Evolutionary conservation across 2,797 vertebrate genomes (phyloP), one percentile per base, ranked within the genome.

Genomic region (Phalanger gymnotis): DNA sequence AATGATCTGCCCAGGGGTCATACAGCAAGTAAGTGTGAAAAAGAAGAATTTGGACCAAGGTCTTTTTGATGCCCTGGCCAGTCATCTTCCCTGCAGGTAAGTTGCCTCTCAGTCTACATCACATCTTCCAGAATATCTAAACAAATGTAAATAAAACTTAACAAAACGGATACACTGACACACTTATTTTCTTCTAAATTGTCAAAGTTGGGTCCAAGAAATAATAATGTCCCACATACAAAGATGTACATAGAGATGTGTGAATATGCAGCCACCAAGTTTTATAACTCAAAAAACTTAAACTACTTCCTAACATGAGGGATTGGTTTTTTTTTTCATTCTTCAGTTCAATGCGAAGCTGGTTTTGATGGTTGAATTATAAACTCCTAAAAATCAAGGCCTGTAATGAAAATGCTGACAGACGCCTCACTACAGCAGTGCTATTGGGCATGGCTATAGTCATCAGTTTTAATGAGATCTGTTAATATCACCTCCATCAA

Each of bases 401-500:
- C 94, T 92, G 58, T 95, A 94, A 96, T 7, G 94, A 97, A 95
- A 98, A 96, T 19, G 92, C 52, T 91, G 96, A 97, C 98, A 98
- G 98, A 97, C 0, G 31, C 92, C 95, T 97, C 90, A 53, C 95
- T 73, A 19, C 30, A 96, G 96, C 94, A 93, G 31, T 4, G 56
- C 97, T 97, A 40, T 89, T 55, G 97, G 98, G 96, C 95, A 96
- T 53, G 4, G 53, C 97, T 58, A 34, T 19, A 98, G 97, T 97
- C 97, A 98, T 98, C 94, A 90, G 97, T 95, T 98, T 98, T 98
- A 98, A 98, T 98, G 98, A 98, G 98, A 94, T 92, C 92, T 97
- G 96, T 98, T 98, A 98, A 98, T 98, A 98, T 97, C 97, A 97
- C 97, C 98, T 98, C 98, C 40, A 91, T 98, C 98, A 98, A 98